A percentile compares a stretch with the other conserved stretches of the same genome.
These are phyloP conservation scores for Apteryx owenii DNA, from an alignment of 2,113 vertebrate genomes.

Conservation along the genomic window DNA sequence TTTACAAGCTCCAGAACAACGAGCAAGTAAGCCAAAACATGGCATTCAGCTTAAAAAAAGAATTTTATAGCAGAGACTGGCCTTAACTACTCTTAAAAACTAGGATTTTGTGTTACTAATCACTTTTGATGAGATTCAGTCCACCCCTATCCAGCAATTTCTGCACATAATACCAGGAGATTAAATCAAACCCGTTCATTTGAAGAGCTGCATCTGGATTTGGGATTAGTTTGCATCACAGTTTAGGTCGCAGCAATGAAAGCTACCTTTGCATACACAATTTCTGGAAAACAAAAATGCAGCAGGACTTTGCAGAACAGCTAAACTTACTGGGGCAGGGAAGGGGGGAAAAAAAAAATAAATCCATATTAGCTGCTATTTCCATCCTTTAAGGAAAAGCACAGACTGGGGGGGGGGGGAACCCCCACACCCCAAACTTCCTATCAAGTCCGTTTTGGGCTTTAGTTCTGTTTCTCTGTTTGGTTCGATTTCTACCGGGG, in stretches of 20 bases:
- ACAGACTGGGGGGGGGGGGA: background rate
- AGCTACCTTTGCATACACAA: background rate
- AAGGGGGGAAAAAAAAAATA: background rate
- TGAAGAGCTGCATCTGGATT: conserved; percentile 28
- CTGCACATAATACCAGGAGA: background rate
- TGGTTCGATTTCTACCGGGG: background rate
- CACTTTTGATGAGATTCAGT: background rate
- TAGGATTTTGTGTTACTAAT: background rate
- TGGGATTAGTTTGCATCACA: conserved; percentile 23
- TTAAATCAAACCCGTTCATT: conserved; percentile 18
- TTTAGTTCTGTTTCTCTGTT: background rate
- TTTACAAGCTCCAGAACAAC: background rate
- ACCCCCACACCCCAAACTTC: background rate
- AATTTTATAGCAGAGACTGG: background rate
- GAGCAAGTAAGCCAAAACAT: background rate
- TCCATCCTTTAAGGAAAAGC: background rate
- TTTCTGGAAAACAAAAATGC: background rate
- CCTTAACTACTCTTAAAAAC: background rate
- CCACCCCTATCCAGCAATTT: conserved; percentile 4
- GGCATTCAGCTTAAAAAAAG: background rate
- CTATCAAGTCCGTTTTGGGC: background rate
- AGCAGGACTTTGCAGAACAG: background rate
- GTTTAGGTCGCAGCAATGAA: background rate
- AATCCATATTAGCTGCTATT: background rate
- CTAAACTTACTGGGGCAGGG: background rate